A percentile compares a stretch with the other conserved stretches of the same genome.
Evolutionary conservation across 2,888 invertebrate genomes (phyloP).

Genomic region (Thereva unica): DNA sequence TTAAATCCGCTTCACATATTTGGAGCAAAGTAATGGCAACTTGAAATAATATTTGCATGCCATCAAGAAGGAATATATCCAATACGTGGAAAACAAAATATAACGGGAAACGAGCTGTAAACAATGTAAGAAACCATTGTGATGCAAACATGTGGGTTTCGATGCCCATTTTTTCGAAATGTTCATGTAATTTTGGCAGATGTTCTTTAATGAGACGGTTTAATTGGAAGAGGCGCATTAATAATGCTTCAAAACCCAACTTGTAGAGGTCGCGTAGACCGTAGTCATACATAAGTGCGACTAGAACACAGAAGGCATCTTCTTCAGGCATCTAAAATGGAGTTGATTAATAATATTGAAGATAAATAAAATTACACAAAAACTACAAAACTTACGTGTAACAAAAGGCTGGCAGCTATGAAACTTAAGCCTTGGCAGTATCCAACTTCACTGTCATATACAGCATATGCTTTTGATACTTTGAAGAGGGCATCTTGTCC

Average conservation of each 20-base stretch:
- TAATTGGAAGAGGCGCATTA: conserved; percentile 91
- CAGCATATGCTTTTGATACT: conserved; percentile 96
- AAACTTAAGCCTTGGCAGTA: conserved; percentile 99
- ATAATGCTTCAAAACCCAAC: conserved; percentile 94
- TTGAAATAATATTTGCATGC: conserved; percentile 94
- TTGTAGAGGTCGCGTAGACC: conserved; percentile 92
- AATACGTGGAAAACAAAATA: conserved; percentile 96
- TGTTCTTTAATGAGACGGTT: conserved; percentile 88
- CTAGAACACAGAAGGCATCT: conserved; percentile 96
- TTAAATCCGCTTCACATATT: conserved; percentile 87
- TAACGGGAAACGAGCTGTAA: conserved; percentile 97
- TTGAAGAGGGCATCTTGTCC: conserved; percentile 96
- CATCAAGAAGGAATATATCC: conserved; percentile 93
- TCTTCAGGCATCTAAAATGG: conserved; percentile 95
- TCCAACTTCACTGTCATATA: conserved; percentile 95
- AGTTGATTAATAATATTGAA: conserved; percentile 3
- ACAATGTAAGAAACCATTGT: conserved; percentile 99
- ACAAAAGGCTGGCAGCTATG: conserved; percentile 89
- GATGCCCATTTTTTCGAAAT: conserved; percentile 80
- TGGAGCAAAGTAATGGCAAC: conserved; percentile 91
- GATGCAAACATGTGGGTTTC: conserved; percentile 99
- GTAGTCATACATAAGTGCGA: conserved; percentile 96
- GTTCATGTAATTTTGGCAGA: conserved; percentile 76
- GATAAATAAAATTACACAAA: neutral
- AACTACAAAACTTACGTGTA: conserved; percentile 75